These are phyloP conservation scores for Odontomachus brunneus DNA, from an alignment of 1,140 invertebrate species.

Conservation along the genomic window DNA sequence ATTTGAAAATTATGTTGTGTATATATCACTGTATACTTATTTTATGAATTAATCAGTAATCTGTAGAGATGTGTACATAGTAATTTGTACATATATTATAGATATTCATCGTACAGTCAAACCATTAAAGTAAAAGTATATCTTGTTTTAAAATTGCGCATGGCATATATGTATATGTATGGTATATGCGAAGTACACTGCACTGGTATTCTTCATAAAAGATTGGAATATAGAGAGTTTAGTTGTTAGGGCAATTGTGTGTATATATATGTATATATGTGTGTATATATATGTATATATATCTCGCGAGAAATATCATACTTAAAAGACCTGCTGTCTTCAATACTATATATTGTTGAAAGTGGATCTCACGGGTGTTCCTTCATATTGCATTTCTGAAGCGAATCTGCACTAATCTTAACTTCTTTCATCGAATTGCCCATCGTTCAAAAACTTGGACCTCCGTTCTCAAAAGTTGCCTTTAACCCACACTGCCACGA, in stretches of 20 bases:
- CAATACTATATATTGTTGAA: not conserved
- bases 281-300: too few relatives aligned
- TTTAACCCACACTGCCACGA: constrained; percentile 47
- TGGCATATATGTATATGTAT: not conserved
- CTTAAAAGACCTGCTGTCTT: not conserved
- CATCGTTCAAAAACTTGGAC: constrained; percentile 15
- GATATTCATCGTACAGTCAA: not conserved
- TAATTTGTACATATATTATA: constrained; percentile 6
- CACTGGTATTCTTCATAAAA: not conserved
- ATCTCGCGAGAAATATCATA: not conserved
- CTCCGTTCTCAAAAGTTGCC: constrained; percentile 52
- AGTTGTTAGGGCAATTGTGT: constrained; percentile 6
- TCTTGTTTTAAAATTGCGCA: not conserved
- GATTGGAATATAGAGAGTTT: not conserved
- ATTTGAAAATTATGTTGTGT: not conserved
- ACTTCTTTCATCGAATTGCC: constrained; percentile 2
- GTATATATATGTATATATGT: too few relatives aligned
- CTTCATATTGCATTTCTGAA: not conserved
- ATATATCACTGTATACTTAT: not conserved
- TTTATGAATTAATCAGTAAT: constrained; percentile 4
- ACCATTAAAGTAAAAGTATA: constrained; percentile 1
- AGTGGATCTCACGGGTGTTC: not conserved
- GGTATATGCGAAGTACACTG: not conserved
- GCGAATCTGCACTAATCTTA: not conserved
- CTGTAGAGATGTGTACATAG: not conserved